Conservation (phyloP, 2,113 vertebrate species). For the Vimba vimba region DNA sequence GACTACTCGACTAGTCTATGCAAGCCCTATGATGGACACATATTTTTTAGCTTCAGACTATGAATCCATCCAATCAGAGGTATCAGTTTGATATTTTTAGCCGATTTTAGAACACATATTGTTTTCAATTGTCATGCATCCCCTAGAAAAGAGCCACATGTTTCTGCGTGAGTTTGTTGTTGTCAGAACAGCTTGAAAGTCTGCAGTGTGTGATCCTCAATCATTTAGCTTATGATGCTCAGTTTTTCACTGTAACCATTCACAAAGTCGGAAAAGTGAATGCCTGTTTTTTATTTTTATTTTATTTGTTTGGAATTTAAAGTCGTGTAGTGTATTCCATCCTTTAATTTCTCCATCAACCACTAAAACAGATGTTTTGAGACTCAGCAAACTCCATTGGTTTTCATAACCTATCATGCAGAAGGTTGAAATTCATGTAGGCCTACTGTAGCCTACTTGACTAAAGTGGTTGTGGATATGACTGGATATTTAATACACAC, state of each 20-base stretch:
- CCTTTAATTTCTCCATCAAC: neutral
- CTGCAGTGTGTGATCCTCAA: neutral
- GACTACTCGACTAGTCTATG: no score
- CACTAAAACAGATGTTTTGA: neutral
- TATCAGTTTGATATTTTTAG: no score
- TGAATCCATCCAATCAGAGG: no score
- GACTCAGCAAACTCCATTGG: neutral
- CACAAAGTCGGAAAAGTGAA: neutral
- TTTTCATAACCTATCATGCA: neutral
- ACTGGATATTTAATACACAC: neutral
- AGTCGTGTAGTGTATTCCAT: neutral
- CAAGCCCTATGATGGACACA: neutral
- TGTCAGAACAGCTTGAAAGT: neutral
- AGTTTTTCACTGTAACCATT: neutral
- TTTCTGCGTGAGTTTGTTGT: neutral
- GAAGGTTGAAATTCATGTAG: neutral
- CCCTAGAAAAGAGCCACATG: neutral
- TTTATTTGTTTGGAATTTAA: no score
- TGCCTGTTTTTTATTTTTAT: neutral
- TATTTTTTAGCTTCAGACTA: neutral
- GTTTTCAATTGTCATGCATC: neutral
- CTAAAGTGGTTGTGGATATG: neutral
- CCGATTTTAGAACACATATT: no score
- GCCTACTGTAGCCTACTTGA: neutral
- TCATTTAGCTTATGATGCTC: neutral